Percentiles rank a stretch among this genome's conserved stretches.
These are phyloP conservation scores for Oxyscelio sp. DNA, from an alignment of 2,888 invertebrate genomes.

Conservation along the genomic window DNA sequence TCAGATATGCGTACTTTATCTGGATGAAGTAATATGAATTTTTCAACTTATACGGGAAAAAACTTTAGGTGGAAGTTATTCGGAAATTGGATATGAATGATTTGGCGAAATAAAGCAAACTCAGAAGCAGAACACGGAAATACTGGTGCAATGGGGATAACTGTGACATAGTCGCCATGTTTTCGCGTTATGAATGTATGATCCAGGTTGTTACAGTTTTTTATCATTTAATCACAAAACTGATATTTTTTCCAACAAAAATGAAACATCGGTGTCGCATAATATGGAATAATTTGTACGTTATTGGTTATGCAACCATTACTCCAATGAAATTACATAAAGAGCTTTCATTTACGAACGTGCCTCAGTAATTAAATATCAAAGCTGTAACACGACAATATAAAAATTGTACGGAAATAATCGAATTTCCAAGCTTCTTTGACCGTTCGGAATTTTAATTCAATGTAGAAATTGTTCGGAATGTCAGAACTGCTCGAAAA, in stretches of 20 bases:
- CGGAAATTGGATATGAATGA: slow-evolving; percentile 55
- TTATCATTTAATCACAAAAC: slow-evolving; percentile 9
- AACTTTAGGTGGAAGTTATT: slow-evolving; percentile 36
- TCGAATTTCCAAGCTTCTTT: too few relatives aligned
- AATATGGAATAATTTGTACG: not conserved
- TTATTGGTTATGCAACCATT: not conserved
- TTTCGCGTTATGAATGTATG: slow-evolving; percentile 16
- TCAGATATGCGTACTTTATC: slow-evolving; percentile 31
- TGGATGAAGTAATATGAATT: slow-evolving; percentile 42
- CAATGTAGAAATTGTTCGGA: slow-evolving; percentile 42
- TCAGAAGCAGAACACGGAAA: slow-evolving; percentile 1
- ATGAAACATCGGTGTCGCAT: not conserved
- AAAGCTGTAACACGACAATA: too few relatives aligned
- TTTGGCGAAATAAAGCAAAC: slow-evolving; percentile 48
- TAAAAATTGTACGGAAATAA: too few relatives aligned
- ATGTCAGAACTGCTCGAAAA: slow-evolving; percentile 13
- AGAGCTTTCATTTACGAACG: too few relatives aligned
- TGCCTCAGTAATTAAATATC: too few relatives aligned
- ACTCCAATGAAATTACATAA: too few relatives aligned
- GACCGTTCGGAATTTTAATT: not conserved
- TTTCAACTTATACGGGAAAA: slow-evolving; percentile 35
- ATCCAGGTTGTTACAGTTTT: slow-evolving; percentile 15
- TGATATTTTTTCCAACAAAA: not conserved
- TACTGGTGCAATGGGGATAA: slow-evolving; percentile 31
- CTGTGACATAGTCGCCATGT: slow-evolving; percentile 23